phyloP scores from a whole-genome alignment of 2,888 invertebrate genomes.

The Chymomyza amoena region DNA sequence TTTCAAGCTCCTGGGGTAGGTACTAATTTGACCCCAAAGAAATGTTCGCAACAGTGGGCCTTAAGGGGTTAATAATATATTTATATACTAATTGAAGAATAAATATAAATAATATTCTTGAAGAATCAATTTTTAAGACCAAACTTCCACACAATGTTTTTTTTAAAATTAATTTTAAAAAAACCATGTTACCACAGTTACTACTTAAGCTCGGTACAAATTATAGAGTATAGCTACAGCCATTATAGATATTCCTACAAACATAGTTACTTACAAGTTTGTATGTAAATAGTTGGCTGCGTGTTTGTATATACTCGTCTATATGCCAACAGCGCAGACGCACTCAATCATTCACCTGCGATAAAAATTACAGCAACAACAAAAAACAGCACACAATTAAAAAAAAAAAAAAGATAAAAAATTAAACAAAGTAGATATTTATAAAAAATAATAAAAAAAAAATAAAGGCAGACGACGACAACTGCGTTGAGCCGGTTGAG shows the following conservation, averaged over 20 bases:
- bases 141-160: no score
- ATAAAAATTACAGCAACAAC: slow-evolving; percentile 56
- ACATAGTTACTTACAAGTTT: not conserved
- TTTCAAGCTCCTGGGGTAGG: no score
- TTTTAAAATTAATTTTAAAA: no score
- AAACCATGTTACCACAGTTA: no score
- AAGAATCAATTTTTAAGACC: no score
- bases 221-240: no score
- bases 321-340: slow-evolving; percentile 38
- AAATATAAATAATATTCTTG: no score
- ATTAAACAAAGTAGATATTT: slow-evolving; percentile 14
- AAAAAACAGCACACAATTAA: slow-evolving; percentile 33
- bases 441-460: slow-evolving; percentile 18
- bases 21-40: no score
- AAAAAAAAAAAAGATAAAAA: slow-evolving; percentile 22
- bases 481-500: slow-evolving; percentile 45
- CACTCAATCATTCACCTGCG: slow-evolving; percentile 66
- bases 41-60: no score
- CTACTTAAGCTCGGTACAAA: no score
- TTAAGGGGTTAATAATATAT: no score
- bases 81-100: no score
- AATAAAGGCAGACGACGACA: slow-evolving; percentile 21
- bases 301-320: slow-evolving; percentile 14
- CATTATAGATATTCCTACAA: not conserved
- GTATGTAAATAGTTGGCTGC: slow-evolving; percentile 6